Percentiles rank a stretch among this genome's conserved stretches.
These are phyloP conservation scores for Pristionchus japonicus DNA, from an alignment of 2,888 invertebrate species.

Conservation along the genomic window DNA sequence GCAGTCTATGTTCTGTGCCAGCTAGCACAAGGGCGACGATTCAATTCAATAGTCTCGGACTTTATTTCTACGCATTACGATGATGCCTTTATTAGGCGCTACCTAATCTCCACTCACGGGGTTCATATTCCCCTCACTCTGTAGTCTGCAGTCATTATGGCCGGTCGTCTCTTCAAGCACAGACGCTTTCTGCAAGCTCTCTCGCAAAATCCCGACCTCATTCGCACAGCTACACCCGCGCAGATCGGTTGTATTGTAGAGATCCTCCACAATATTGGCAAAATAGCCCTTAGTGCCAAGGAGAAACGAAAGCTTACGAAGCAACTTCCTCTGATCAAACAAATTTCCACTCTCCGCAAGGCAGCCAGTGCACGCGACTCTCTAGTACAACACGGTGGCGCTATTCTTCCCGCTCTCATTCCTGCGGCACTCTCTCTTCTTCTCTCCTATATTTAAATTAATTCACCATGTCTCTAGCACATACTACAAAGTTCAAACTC, in stretches of 20 bases:
- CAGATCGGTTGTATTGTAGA: conserved; percentile 9
- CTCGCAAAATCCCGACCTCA: not conserved
- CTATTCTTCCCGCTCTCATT: conserved; percentile 1
- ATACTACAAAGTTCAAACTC: conserved; percentile 18
- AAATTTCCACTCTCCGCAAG: not conserved
- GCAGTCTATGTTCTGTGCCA: not conserved
- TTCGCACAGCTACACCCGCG: not conserved
- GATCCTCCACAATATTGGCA: not conserved
- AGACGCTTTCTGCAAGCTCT: not conserved
- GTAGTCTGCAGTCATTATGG: not conserved
- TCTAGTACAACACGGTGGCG: not conserved
- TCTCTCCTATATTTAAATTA: not conserved
- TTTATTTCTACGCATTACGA: not conserved
- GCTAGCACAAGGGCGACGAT: not conserved
- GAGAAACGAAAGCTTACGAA: not conserved
- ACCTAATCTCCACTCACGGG: not conserved
- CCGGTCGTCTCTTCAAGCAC: conserved; percentile 3
- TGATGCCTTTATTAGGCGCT: not conserved
- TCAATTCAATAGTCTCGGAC: not conserved
- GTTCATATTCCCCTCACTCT: not conserved
- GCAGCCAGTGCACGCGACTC: not conserved
- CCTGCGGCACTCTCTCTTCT: conserved; percentile 13
- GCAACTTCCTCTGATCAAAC: not conserved
- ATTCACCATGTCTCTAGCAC: not conserved
- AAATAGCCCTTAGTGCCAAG: not conserved